A percentile compares a stretch with the other conserved stretches of the same genome.
phyloP scores from a whole-genome alignment of 2,113 vertebrate genomes.

The Mustela lutreola region DNA sequence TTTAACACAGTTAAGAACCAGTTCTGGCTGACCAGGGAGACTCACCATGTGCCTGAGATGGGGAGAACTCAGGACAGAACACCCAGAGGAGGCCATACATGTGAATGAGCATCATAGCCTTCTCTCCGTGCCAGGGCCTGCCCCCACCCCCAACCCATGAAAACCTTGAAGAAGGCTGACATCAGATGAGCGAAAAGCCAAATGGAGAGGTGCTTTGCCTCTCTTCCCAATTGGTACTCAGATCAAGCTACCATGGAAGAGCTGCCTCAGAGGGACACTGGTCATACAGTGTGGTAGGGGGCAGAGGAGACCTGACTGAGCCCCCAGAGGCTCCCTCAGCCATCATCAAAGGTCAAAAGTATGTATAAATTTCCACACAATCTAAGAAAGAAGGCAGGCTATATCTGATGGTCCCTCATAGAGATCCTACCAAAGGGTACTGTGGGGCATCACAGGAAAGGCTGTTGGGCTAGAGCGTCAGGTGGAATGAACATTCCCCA shows the following conservation, averaged over 20 bases:
- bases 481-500: background rate
- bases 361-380: background rate
- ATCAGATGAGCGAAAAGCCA: background rate
- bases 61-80: background rate
- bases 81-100: background rate
- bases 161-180: background rate
- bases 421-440: background rate
- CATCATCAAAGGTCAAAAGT: background rate
- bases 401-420: background rate
- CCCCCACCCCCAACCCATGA: background rate
- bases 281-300: background rate
- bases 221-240: background rate
- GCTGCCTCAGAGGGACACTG: background rate
- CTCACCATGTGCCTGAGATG: accelerated
- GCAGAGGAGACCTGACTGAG: background rate
- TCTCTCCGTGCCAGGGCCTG: background rate
- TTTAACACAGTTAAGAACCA: background rate
- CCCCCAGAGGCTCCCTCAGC: background rate
- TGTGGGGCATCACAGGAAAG: background rate
- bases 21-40: background rate
- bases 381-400: background rate
- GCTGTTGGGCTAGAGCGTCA: background rate
- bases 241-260: background rate
- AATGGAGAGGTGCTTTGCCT: background rate
- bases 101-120: no score